These are phyloP conservation scores for Aplidium turbinatum DNA, from an alignment of 23 tunicate genomes.

Conservation along the genomic window DNA sequence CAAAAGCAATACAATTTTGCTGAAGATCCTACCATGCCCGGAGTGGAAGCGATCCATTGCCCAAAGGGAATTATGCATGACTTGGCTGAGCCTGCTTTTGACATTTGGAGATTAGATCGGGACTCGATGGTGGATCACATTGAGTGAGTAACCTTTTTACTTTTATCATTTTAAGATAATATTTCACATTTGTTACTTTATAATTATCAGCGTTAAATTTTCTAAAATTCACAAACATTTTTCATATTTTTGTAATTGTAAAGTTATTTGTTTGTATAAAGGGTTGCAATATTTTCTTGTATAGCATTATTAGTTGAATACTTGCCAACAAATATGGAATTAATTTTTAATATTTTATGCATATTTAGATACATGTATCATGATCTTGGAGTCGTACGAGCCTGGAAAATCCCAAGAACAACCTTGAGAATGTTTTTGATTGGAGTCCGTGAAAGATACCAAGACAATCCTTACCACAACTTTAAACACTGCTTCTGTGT, in stretches of 20 bases:
- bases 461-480: conserved; percentile 97
- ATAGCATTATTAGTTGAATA: background rate
- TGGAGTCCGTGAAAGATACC: conserved; percentile 84
- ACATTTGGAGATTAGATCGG: conserved; percentile 86
- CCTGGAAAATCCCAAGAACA: conserved; percentile 81
- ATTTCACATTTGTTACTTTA: background rate
- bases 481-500: conserved; percentile 95
- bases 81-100: conserved; percentile 63
- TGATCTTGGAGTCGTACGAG: conserved; percentile 70
- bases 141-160: conserved; percentile 91
- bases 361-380: conserved; percentile 84
- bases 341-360: too few relatives aligned
- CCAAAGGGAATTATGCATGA: conserved; percentile 67
- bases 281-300: background rate
- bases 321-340: too few relatives aligned
- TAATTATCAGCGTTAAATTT: background rate
- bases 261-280: background rate
- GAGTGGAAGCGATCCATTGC: conserved; percentile 61
- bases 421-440: conserved; percentile 78
- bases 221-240: background rate
- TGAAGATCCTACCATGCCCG: conserved; percentile 56
- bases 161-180: too few relatives aligned
- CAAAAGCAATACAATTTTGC: background rate
- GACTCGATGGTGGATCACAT: conserved; percentile 90
- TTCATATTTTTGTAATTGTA: background rate